Conservation (phyloP, 2,888 invertebrate species). For the Coremacera marginata region DNA sequence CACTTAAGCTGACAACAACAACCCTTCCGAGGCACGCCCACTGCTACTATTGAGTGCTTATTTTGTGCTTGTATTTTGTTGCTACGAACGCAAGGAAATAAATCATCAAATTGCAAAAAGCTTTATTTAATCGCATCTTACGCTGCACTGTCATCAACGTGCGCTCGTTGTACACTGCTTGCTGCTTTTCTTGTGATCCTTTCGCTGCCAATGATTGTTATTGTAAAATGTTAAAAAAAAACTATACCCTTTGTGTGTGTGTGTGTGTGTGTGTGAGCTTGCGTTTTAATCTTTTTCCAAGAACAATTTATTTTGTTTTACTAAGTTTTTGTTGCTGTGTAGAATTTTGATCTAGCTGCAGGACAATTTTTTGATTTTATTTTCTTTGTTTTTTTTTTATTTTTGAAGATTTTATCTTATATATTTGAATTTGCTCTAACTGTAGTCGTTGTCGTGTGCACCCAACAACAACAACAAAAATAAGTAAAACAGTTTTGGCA, state of each 20-base stretch:
- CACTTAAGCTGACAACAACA: too few relatives aligned
- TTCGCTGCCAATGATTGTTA: too few relatives aligned
- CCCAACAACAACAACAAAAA: too few relatives aligned
- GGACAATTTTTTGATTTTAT: constrained; percentile 17
- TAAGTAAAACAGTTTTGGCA: too few relatives aligned
- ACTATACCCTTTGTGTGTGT: background rate
- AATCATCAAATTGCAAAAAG: constrained; percentile 13
- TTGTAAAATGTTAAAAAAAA: too few relatives aligned
- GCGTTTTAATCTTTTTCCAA: constrained; percentile 6
- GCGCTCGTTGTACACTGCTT: background rate
- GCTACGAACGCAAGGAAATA: background rate
- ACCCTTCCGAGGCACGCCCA: too few relatives aligned
- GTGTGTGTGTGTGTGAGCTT: background rate
- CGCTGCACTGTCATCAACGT: background rate
- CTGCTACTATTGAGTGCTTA: too few relatives aligned
- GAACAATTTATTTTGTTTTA: constrained; percentile 39
- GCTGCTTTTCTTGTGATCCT: background rate
- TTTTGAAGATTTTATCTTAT: background rate
- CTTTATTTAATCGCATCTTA: background rate
- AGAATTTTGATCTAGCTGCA: constrained; percentile 34
- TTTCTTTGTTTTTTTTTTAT: background rate
- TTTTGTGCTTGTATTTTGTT: background rate
- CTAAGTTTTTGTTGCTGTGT: constrained; percentile 32
- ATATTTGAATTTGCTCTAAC: background rate
- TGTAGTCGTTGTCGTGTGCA: background rate